Conservation (phyloP, 2,888 invertebrate genomes). For the Chironomus riparius region DNA sequence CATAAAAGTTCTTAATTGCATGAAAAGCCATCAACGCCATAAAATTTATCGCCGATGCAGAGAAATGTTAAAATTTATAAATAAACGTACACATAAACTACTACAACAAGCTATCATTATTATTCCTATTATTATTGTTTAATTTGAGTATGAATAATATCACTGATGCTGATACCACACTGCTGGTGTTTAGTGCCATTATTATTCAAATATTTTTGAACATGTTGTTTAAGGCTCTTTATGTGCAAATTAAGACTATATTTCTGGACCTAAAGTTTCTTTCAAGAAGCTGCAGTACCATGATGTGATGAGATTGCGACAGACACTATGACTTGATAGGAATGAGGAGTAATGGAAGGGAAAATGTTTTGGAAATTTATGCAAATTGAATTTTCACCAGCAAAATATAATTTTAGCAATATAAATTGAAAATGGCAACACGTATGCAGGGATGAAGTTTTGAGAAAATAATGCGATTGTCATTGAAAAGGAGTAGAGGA, state of each 20-base stretch:
- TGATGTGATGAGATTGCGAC: background rate
- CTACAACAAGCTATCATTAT: too few species aligned
- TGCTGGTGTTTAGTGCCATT: background rate
- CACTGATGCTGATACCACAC: background rate
- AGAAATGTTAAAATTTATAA: background rate
- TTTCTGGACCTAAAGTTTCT: background rate
- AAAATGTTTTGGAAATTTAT: background rate
- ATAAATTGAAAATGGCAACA: background rate
- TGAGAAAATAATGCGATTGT: background rate
- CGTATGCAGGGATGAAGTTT: background rate
- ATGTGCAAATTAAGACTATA: background rate
- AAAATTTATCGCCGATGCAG: slow-evolving; percentile 5
- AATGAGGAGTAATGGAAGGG: background rate
- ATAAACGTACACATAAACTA: too few species aligned
- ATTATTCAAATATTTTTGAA: background rate
- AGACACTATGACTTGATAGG: too few species aligned
- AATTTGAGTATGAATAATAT: background rate
- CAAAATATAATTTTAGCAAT: background rate
- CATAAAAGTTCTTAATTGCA: slow-evolving; percentile 15
- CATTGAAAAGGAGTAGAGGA: too few species aligned
- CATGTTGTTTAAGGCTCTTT: background rate
- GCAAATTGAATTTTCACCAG: slow-evolving; percentile 23
- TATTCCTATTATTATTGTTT: background rate
- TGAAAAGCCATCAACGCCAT: slow-evolving; percentile 9
- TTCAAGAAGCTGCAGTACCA: background rate